Base-by-base conservation (phyloP, 2,797 vertebrate genomes). In the Dipus sagitta region DNA sequence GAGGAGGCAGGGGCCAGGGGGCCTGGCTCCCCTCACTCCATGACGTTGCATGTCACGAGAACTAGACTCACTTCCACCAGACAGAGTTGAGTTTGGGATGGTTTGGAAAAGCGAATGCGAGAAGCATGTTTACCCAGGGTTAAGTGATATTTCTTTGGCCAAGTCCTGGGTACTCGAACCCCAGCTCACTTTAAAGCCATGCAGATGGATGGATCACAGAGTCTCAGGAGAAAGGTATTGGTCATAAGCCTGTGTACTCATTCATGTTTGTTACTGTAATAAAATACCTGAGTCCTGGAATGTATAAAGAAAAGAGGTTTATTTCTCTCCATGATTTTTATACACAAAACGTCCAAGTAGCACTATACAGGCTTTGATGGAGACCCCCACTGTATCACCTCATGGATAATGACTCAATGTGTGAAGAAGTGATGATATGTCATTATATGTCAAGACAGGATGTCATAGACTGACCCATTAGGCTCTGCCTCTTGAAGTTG, bases 171-270 rank as follows among this genome's bases (percentile, higher is more conserved):
- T 6, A 1, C 17, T 78, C 7, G n/a, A 67, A 30, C 34, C 28
- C 0, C 0, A 54, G 96, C 92, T 94, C 38, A 94, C 93, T 65
- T 65, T 18, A 71, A 67, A 78, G 12, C 82, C 75, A 65, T 76
- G 76, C 76, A 42, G 34, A 76, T 52, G 65, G 93, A 91, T 86
- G 75, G 90, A 18, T 88, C 77, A 96, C 79, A 90, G 67, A 64
- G 24, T 77, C 18, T 47, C 20, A 65, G 86, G 54, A 86, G 82
- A 58, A 0, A 97, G 72, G 64, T 23, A 26, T 64, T 42, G 12
- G 62, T 85, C 81, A 30, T 67, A 87, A 93, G 38, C 70, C 84
- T 81, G 42, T 26, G 1, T 26, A 32, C 47, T 58, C n/a, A 26
- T 32, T 5, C 30, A 71, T 13, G 47, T 86, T 54, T 38, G 23